Evolutionary conservation across 2,888 invertebrate species (phyloP).

Genomic region (Maniola hyperantus): DNA sequence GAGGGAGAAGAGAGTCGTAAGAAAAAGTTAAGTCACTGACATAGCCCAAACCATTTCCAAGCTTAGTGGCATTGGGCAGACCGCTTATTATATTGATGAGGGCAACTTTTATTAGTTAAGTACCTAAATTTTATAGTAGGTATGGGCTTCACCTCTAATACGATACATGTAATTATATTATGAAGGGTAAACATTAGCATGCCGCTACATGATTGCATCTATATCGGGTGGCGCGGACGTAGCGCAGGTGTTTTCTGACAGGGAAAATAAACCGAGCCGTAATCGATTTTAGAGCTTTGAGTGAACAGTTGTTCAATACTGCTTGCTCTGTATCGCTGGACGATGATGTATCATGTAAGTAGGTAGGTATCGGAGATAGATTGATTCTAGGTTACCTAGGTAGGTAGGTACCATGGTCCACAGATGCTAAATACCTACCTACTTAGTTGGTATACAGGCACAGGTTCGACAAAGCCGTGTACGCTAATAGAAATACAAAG

Average conservation of each 20-base stretch:
- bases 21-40: no score
- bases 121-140: constrained; percentile 22
- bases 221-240: constrained; percentile 70
- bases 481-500: no score
- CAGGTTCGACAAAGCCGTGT: no score
- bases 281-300: constrained; percentile 75
- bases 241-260: constrained; percentile 73
- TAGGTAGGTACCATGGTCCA: constrained; percentile 20
- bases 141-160: constrained; percentile 29
- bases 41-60: no score
- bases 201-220: constrained; percentile 62
- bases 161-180: constrained; percentile 20
- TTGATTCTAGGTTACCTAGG: no score
- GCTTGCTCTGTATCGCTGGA: constrained; percentile 31
- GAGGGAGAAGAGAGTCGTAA: no score
- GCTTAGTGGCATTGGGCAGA: no score
- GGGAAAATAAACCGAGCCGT: constrained; percentile 74
- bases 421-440: no score
- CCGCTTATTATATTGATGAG: no score
- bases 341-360: constrained; percentile 41
- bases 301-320: constrained; percentile 60
- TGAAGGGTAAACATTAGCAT: constrained; percentile 35
- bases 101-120: no score
- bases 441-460: no score
- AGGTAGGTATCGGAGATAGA: constrained; percentile 20